Conservation (phyloP, 2,797 vertebrate genomes). For the Molossus molossus region DNA sequence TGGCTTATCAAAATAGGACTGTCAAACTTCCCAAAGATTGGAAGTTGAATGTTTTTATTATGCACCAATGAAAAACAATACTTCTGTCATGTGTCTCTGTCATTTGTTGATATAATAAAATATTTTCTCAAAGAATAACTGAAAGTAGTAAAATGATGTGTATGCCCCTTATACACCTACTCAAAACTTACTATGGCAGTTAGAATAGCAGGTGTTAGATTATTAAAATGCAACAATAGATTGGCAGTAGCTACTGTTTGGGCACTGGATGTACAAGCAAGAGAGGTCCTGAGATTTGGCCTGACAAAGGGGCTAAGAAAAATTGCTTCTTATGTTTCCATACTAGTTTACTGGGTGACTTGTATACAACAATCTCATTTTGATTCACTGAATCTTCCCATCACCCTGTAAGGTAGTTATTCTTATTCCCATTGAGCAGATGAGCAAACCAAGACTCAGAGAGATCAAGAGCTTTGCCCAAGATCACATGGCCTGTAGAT, state of each 20-base stretch:
- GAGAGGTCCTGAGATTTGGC: slow-evolving; percentile 93
- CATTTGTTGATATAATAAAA: slow-evolving; percentile 1
- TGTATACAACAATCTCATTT: not conserved
- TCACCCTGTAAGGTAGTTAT: not conserved
- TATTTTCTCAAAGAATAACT: slow-evolving; percentile 38
- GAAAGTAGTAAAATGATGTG: not conserved
- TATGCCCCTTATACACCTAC: not conserved
- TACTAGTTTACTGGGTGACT: not conserved
- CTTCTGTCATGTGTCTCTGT: not conserved
- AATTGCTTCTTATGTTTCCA: slow-evolving; percentile 89
- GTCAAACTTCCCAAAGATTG: slow-evolving; percentile 32
- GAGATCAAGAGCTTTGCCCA: not conserved
- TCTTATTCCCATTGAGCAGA: not conserved
- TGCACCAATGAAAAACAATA: not conserved
- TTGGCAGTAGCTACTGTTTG: slow-evolving; percentile 94
- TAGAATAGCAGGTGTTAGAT: slow-evolving; percentile 95
- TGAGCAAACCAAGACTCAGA: slow-evolving; percentile 4
- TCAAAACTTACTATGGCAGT: slow-evolving; percentile 92
- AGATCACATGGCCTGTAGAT: not conserved
- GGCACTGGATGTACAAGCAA: slow-evolving; percentile 94
- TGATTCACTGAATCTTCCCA: not conserved
- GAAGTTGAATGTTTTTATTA: slow-evolving; percentile 10
- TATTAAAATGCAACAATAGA: slow-evolving; percentile 94
- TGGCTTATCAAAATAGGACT: not conserved
- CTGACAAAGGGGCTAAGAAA: slow-evolving; percentile 86